Evolutionary conservation across 2,113 vertebrate species (phyloP).

Genomic region (Antidorcas marsupialis): DNA sequence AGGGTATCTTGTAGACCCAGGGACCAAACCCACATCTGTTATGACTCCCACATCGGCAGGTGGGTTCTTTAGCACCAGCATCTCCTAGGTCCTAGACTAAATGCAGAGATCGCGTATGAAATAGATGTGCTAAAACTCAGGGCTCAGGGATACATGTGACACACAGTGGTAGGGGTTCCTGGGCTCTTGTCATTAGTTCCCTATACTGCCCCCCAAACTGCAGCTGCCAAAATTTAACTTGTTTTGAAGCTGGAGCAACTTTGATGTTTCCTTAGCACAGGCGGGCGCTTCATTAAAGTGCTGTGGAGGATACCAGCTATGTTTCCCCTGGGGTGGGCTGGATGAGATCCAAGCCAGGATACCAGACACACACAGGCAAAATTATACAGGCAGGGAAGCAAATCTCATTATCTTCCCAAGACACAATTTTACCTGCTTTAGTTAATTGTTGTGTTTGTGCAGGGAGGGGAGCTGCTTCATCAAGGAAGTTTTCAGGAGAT

Average conservation of each 20-base stretch:
- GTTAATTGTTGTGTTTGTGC: conserved; percentile 59
- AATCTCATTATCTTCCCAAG: conserved; percentile 67
- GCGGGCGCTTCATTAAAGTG: neutral
- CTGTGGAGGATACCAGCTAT: neutral
- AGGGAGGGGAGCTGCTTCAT: conserved; percentile 19
- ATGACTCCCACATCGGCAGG: neutral
- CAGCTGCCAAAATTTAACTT: conserved; percentile 61
- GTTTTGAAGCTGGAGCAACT: conserved; percentile 67
- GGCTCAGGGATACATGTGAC: neutral
- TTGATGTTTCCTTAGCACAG: conserved; percentile 61
- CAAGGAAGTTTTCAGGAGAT: conserved; percentile 8
- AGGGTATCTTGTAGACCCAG: neutral
- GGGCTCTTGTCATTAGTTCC: neutral
- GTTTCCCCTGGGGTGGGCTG: conserved; percentile 61
- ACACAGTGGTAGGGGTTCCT: neutral
- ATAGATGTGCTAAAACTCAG: neutral
- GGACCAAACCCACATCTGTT: neutral
- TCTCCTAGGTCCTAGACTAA: neutral
- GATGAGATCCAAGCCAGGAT: conserved; percentile 41
- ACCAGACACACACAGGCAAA: conserved; percentile 41
- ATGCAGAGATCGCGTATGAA: neutral
- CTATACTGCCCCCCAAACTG: neutral
- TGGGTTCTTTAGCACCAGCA: neutral
- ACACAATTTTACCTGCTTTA: conserved; percentile 47
- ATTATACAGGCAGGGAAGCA: conserved; percentile 64